Base-by-base conservation (phyloP, 2,797 vertebrate genomes). In the Sebastes variabilis region DNA sequence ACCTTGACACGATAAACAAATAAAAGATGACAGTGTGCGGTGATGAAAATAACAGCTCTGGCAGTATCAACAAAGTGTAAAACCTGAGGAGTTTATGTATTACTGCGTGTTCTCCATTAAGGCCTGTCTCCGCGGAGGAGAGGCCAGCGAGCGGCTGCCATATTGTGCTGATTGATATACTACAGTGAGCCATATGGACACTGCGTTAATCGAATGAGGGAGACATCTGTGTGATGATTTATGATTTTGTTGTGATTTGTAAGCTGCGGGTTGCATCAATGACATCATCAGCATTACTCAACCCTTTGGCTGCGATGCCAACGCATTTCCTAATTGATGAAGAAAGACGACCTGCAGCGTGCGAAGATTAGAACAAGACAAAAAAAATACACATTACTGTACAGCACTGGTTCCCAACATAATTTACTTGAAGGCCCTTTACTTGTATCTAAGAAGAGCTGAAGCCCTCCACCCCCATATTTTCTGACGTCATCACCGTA, bases 351-450 rank as follows among this genome's bases (percentile, higher is more conserved):
- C 49, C 25, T 8, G 70, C 61, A 58, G 95, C 55, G 22, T 24
- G n/a, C 2, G 93, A 93, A 94, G 95, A 95, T 94, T 93, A 93
- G 94, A 95, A 96, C 92, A 93, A 95, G 94, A 95, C 95, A 94
- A n/a, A 52, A 91, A 16, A 55, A 9, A 12, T 16, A 29, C 46
- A 36, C 24, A 34, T 52, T 14, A 16, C 67, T 67, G 14, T 25
- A 16, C 66, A 27, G 49, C 14, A 46, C 5, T 46, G 14, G 42
- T 46, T 18, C 42, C 14, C 14, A 46, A 46, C 14, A 6, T 46
- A 18, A 3, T 46, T 46, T 7, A 0, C 42, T 46, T 46, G 0
- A 0, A 46, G 42, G 0, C 42, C 38, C 14, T 7, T 0, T 1
- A 46, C 42, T 46, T 46, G 1, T 46, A 46, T 46, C 14, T 46